These are phyloP conservation scores for Hesperophylax magnus DNA, from an alignment of 1,140 invertebrate species.

Conservation along the genomic window DNA sequence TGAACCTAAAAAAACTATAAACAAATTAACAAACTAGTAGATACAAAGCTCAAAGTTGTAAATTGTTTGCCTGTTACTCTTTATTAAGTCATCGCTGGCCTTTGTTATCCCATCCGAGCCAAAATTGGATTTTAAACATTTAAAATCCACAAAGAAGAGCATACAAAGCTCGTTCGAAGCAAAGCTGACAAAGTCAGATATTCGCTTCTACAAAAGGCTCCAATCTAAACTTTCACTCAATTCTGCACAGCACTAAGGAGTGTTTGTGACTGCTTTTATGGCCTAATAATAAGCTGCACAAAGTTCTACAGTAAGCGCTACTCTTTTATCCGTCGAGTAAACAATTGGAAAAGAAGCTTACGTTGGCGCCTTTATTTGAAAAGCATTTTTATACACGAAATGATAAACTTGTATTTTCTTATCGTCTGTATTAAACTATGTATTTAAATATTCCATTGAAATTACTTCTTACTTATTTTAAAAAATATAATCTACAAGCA, in stretches of 20 bases:
- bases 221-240: slow-evolving; percentile 11
- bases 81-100: neutral
- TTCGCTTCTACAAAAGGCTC: neutral
- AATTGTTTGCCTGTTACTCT: neutral
- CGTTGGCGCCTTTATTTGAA: neutral
- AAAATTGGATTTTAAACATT: neutral
- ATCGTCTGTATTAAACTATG: no score
- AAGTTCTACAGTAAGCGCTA: neutral
- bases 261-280: neutral
- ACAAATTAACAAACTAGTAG: neutral
- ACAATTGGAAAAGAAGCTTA: neutral
- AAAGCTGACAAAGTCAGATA: neutral
- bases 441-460: no score
- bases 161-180: neutral
- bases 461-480: no score
- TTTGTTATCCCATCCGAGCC: neutral
- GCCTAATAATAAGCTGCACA: neutral
- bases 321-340: neutral
- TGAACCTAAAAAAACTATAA: neutral
- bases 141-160: neutral
- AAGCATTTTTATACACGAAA: no score
- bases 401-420: no score
- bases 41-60: neutral
- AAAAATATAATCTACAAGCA: no score
- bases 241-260: neutral